Base-by-base conservation (phyloP, 2,888 invertebrate species). In the Cremastobaeus sp. region DNA sequence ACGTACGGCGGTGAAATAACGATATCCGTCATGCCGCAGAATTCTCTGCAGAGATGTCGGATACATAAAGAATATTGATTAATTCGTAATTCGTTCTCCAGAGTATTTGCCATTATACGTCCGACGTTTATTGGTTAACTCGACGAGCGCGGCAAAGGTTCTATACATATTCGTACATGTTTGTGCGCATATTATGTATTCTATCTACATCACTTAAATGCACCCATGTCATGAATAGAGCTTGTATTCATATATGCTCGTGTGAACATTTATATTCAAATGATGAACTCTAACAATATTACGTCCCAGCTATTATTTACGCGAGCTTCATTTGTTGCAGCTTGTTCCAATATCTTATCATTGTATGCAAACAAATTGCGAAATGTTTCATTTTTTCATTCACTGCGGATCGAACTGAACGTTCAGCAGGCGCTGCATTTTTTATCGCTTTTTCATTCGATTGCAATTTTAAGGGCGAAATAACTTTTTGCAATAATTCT, bases 81-180 rank as follows among this genome's bases (percentile, higher is more conserved):
- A 72, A 72, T 72, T 65, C 28, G 54, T 65, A 59, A 59, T 72
- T 59, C 47, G 43, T 41, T 65, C 71, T 55, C 65, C 12, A 54
- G 66, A 30, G 62, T 55, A 66, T 73, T 73, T 64, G 66, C 68
- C 68, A 73, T 73, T 73, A 73, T 68, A 73, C 54, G 62, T 54
- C 48, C 35, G 65, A 62, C 62, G 66, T 66, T 73, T 73, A 73
- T 73, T 66, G 73, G 66, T 66, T 48, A 73, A 66, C 73, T 66
- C 25, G 21, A 28, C 14, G 34, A 35, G 17, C 28, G 35, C 14
- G 60, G 43, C 41, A 62, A 73, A 73, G 66, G 39, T 47, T 21
- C 18, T 43, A 41, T 45, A 68, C 66, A 54, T 66, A 57, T 62
- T 66, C 66, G 32, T 50, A 32, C 28, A 15, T 57, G 57, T 68